Base-by-base conservation (phyloP, 2,888 invertebrate genomes). In the Brachyopa scutellaris region DNA sequence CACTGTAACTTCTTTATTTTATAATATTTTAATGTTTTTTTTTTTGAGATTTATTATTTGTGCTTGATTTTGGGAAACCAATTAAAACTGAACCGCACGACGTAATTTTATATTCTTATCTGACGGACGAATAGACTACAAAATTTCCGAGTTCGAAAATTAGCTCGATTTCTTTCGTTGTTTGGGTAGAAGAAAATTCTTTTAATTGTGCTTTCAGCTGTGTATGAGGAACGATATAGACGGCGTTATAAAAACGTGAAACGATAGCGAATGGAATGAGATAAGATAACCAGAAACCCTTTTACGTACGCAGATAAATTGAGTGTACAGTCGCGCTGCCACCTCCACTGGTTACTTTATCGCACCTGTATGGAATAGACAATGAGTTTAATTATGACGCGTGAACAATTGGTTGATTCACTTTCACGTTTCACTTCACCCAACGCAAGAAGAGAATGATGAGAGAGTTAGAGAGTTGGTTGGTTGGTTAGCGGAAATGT, bases 231-330 rank as follows among this genome's bases (percentile, higher is more conserved):
- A 61, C 51, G 64, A 49, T 55, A 33, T 33, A 70, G 26, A 5
- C 3, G 55, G 40, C 45, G 31, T 64, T 73, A 79, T 79, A 79
- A 64, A 53, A 29, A 57, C 40, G 26, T 64, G 76, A 70, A 77
- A 82, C 66, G 72, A 77, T 61, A 66, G 51, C 59, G 13, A 82
- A 82, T 82, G 77, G 70, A 82, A 77, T 82, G 70, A 66, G 82
- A 82, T 82, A 82, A 82, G 82, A 82, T 82, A 82, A 45, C 51
- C 19, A 59, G 29, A 55, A 72, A 77, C 70, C 77, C 66, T 70
- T 82, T 82, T 40, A 45, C 49, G 4, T 19, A 3, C 19, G 42
- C 49, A 36, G 77, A 77, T 82, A 82, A 70, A 66, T 47, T 61
- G 53, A 79, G 59, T 70, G 72, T 51, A 21, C 21, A 36, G 29